Evolutionary conservation across 2,113 vertebrate genomes (phyloP).

Genomic region (Caretta caretta): DNA sequence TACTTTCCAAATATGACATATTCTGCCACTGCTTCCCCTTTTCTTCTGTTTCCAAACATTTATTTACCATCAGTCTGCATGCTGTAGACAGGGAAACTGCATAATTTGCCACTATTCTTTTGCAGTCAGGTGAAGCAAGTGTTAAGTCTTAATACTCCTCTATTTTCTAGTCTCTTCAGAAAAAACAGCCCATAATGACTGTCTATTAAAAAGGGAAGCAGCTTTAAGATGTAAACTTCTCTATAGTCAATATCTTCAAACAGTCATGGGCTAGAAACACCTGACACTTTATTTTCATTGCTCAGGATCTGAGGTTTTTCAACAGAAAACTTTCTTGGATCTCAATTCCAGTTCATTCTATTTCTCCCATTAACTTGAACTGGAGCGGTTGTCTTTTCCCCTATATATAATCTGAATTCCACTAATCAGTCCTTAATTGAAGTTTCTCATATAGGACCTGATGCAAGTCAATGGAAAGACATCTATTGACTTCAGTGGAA

Average conservation of each 20-base stretch:
- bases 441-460: not conserved
- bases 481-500: not conserved
- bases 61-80: conserved; percentile 35
- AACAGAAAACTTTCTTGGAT: not conserved
- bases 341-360: not conserved
- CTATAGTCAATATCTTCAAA: not conserved
- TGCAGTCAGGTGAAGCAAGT: conserved; percentile 27
- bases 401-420: not conserved
- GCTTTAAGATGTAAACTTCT: conserved; percentile 45
- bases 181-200: conserved; percentile 5
- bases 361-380: not conserved
- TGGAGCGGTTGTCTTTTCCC: not conserved
- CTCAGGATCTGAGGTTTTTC: not conserved
- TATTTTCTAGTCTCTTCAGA: conserved; percentile 8
- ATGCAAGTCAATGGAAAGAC: not conserved
- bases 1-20: conserved; percentile 26
- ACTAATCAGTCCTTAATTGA: not conserved
- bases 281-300: not conserved
- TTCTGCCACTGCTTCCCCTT: conserved; percentile 19
- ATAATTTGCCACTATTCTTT: not conserved
- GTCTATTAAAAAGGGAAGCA: conserved; percentile 11
- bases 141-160: not conserved
- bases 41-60: conserved; percentile 40
- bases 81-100: conserved; percentile 26
- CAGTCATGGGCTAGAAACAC: conserved; percentile 6